Base-by-base conservation (phyloP, 2,888 invertebrate genomes). In the Lordiphosa fenestrarum region DNA sequence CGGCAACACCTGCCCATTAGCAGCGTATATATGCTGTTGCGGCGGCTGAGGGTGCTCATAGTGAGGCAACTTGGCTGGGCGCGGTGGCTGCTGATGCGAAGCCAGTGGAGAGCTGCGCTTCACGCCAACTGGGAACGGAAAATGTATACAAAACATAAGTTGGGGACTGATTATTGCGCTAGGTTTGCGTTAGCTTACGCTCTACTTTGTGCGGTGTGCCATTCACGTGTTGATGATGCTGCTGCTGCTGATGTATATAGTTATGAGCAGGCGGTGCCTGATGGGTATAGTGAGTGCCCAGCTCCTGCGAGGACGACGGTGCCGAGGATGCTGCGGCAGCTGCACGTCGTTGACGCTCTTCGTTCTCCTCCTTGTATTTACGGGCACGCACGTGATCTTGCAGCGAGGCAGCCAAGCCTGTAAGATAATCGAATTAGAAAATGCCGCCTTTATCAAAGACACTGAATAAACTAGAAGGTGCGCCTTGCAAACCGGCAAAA, bases 391-490 rank as follows among this genome's bases (percentile, higher is more conserved):
- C 94, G 73, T 95, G 92, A 59, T 94, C 95, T 87, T 95, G 95
- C 66, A 96, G 89, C 53, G 95, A 95, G 49, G 95, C 96, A 21
- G 96, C 96, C 61, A 96, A 88, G 59, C 96, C 95, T 92, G 52
- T 3, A 60, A 1, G 12, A 0, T 6, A 3, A 13, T 1, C n/a
- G 40, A 12, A 4, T 4, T 0, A 15, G 3, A 25, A 3, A 40
- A 12, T 30, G 30, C 30, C 3, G 7, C 9, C 10, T 30, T 10
- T 10, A 30, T 3, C 30, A 30, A 30, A 30, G 30, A 30, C 30
- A 3, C 30, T 30, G 30, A 30, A 30, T 30, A 10, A 9, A 30
- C 30, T 9, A 30, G 30, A 30, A 3, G 30, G 30, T 30, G 30
- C 30, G 30, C 30, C 9, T 30, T 30, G 30, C 30, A 30, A 30